Conservation (phyloP, 2,888 invertebrate genomes). For the Cryptocephalus moraei region DNA sequence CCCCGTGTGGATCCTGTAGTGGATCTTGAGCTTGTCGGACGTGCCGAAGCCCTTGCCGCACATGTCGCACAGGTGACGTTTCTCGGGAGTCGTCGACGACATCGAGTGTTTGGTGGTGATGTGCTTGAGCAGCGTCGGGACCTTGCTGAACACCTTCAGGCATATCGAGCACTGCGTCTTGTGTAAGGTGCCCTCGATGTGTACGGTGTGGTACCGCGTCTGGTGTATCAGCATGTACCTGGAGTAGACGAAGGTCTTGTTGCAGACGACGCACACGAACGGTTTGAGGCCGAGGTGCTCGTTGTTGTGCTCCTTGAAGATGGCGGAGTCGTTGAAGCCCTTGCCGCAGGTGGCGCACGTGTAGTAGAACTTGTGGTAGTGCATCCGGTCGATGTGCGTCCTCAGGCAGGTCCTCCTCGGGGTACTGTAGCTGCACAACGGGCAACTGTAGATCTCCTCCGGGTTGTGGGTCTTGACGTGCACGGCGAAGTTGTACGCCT, state of each 20-base stretch:
- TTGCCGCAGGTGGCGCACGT: conserved; percentile 43
- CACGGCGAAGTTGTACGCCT: conserved; percentile 27
- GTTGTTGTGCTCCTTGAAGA: conserved; percentile 37
- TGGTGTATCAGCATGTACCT: conserved; percentile 28
- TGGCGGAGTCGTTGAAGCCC: conserved; percentile 38
- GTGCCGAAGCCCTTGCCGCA: conserved; percentile 28
- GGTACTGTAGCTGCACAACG: conserved; percentile 24
- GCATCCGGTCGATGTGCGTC: conserved; percentile 47
- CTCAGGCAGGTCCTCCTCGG: conserved; percentile 28
- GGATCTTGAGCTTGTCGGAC: conserved; percentile 25
- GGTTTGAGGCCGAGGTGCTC: conserved; percentile 36
- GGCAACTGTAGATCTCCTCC: conserved; percentile 22
- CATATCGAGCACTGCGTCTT: conserved; percentile 33
- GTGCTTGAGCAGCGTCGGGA: conserved; percentile 37
- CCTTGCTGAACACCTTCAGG: conserved; percentile 28
- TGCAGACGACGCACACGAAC: conserved; percentile 39
- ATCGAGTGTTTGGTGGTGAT: conserved; percentile 31
- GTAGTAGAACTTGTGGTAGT: conserved; percentile 39
- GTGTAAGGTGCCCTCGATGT: conserved; percentile 36
- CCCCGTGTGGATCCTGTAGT: conserved; percentile 25
- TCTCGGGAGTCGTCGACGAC: conserved; percentile 15
- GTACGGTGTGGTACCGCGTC: conserved; percentile 29
- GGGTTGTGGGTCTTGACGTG: conserved; percentile 28
- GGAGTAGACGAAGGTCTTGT: conserved; percentile 33
- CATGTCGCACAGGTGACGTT: conserved; percentile 26